These are phyloP conservation scores for Priocnemis perturbator DNA, from an alignment of 2,888 invertebrate genomes.

Conservation along the genomic window DNA sequence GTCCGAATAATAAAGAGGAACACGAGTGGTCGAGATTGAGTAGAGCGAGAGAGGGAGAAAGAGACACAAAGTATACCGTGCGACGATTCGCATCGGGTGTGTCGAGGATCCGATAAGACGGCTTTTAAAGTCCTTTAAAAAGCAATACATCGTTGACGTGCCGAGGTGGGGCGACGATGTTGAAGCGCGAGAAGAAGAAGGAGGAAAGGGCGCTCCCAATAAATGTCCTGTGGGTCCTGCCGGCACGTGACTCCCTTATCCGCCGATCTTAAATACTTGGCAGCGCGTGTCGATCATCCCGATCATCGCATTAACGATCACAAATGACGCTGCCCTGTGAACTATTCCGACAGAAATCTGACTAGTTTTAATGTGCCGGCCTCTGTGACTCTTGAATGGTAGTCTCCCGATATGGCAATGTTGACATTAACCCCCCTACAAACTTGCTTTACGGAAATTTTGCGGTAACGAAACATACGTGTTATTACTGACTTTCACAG, in stretches of 20 bases:
- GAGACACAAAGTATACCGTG: slow-evolving; percentile 15
- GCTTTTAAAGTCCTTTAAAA: slow-evolving; percentile 69
- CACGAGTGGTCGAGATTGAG: background rate
- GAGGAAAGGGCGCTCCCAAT: slow-evolving; percentile 41
- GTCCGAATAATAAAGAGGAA: too few species aligned
- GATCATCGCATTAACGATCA: slow-evolving; percentile 65
- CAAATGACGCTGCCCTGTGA: slow-evolving; percentile 53
- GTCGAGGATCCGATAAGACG: slow-evolving; percentile 57
- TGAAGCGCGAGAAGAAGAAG: slow-evolving; percentile 38
- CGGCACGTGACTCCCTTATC: slow-evolving; percentile 70
- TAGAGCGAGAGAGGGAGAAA: background rate
- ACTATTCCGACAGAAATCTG: background rate
- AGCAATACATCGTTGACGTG: slow-evolving; percentile 64
- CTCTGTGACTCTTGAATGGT: too few species aligned
- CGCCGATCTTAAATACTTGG: slow-evolving; percentile 69
- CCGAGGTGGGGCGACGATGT: slow-evolving; percentile 31
- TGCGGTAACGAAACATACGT: too few species aligned
- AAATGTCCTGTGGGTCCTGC: slow-evolving; percentile 60
- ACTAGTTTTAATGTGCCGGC: background rate
- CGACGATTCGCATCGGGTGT: slow-evolving; percentile 43
- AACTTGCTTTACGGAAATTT: too few species aligned
- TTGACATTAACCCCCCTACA: too few species aligned
- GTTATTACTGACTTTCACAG: too few species aligned
- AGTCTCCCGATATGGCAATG: too few species aligned
- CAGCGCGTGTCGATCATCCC: slow-evolving; percentile 65